Evolutionary conservation across 1,140 invertebrate genomes (phyloP).

Genomic region (Panagrolaimus sp.): DNA sequence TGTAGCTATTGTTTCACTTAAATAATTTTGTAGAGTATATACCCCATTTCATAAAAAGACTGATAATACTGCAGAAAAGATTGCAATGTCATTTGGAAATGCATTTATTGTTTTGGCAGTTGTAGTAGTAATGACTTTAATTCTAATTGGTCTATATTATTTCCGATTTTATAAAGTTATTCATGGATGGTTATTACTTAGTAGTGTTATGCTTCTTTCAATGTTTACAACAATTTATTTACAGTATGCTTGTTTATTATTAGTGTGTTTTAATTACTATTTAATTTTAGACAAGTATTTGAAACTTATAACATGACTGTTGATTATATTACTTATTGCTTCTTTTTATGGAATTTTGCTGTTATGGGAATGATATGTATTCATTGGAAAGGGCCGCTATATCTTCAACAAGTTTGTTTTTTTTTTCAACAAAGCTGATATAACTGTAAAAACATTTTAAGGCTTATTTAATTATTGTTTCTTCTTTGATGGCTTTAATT

Average conservation of each 20-base stretch:
- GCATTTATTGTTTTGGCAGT: slow-evolving; percentile 84
- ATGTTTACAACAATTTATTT: slow-evolving; percentile 88
- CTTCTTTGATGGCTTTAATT: slow-evolving; percentile 93
- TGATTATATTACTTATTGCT: slow-evolving; percentile 80
- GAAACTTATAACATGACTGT: slow-evolving; percentile 90
- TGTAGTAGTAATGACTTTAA: slow-evolving; percentile 86
- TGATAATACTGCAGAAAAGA: slow-evolving; percentile 76
- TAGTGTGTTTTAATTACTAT: slow-evolving; percentile 6
- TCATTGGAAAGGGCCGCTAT: slow-evolving; percentile 91
- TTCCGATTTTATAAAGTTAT: slow-evolving; percentile 89
- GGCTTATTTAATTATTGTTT: slow-evolving; percentile 90
- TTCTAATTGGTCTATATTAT: slow-evolving; percentile 89
- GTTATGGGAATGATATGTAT: slow-evolving; percentile 95
- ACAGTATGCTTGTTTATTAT: slow-evolving; percentile 67
- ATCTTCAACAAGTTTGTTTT: slow-evolving; percentile 69
- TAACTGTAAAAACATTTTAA: slow-evolving; percentile 59
- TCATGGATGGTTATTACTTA: slow-evolving; percentile 89
- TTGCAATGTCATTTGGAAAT: slow-evolving; percentile 94
- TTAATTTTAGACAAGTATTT: slow-evolving; percentile 75
- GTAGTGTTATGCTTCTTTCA: slow-evolving; percentile 86
- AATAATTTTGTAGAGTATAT: slow-evolving; percentile 69
- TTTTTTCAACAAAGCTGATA: background rate
- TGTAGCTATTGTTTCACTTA: background rate
- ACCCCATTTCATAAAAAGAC: slow-evolving; percentile 94
- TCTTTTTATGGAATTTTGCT: slow-evolving; percentile 97